A percentile compares a stretch with the other conserved stretches of the same genome.
These are phyloP conservation scores for Pseudomyrmex dendroicus DNA, from an alignment of 1,140 invertebrate genomes.

Conservation along the genomic window DNA sequence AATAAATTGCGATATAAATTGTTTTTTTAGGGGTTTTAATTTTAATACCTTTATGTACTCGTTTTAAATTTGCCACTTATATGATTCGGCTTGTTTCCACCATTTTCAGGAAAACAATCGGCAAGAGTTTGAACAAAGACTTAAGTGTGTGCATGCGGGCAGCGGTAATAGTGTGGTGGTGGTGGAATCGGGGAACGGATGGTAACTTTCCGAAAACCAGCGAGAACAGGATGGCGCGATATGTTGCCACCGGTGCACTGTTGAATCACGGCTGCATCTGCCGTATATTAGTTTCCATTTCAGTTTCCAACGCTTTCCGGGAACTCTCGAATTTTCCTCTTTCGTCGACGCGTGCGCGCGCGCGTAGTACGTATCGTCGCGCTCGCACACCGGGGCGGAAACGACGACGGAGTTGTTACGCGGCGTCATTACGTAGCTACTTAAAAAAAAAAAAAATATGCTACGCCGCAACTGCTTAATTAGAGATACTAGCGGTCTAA, in stretches of 20 bases:
- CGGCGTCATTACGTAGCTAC: conserved; percentile 41
- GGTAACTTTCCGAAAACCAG: conserved; percentile 36
- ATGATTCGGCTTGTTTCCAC: background rate
- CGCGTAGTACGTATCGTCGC: background rate
- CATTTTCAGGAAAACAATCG: conserved; percentile 9
- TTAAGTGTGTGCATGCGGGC: conserved; percentile 37
- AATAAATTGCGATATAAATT: background rate
- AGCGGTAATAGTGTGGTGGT: too few species aligned
- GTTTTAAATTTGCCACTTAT: background rate
- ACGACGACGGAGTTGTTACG: conserved; percentile 27
- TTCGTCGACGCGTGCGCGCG: background rate
- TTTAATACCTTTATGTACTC: background rate
- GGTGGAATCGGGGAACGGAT: background rate
- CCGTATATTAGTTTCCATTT: conserved; percentile 62
- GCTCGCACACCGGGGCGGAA: conserved; percentile 6
- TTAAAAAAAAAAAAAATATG: conserved; percentile 38
- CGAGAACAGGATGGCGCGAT: conserved; percentile 31
- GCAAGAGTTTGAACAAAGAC: conserved; percentile 44
- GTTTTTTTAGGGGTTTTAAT: background rate
- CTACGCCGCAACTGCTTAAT: conserved; percentile 49
- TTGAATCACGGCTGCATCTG: conserved; percentile 55
- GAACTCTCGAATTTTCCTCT: conserved; percentile 56
- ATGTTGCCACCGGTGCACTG: conserved; percentile 28
- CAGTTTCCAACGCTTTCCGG: conserved; percentile 41
- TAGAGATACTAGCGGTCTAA: conserved; percentile 52